A percentile compares a stretch with the other conserved stretches of the same genome.
phyloP scores from a whole-genome alignment of 2,888 invertebrate genomes.

The Coelopa pilipes region DNA sequence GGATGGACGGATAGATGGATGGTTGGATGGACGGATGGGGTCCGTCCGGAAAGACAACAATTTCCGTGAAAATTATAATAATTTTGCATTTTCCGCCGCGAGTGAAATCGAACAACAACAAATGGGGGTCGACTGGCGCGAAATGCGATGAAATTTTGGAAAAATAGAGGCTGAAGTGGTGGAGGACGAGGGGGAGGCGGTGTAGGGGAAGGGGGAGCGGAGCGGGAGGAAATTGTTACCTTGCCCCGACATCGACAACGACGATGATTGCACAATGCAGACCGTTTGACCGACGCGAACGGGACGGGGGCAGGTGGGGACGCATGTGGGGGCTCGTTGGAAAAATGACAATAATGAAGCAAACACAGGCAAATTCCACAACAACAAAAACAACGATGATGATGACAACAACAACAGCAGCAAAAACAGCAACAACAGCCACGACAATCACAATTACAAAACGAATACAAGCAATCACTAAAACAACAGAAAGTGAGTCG shows the following conservation, averaged over 20 bases:
- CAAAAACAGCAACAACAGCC: neutral
- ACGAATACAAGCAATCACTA: neutral
- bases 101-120: neutral
- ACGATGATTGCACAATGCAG: slow-evolving; percentile 10
- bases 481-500: neutral
- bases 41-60: slow-evolving; percentile 16
- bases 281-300: neutral
- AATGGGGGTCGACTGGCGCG: slow-evolving; percentile 4
- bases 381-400: neutral
- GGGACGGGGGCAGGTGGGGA: neutral
- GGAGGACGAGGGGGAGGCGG: neutral
- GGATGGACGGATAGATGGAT: no score
- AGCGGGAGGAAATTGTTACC: slow-evolving; percentile 13
- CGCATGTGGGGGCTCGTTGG: neutral
- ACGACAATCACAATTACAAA: neutral
- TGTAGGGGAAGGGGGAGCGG: neutral
- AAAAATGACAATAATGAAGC: slow-evolving; percentile 18
- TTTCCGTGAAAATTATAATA: slow-evolving; percentile 29
- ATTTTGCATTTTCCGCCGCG: slow-evolving; percentile 25
- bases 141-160: slow-evolving; percentile 9
- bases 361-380: slow-evolving; percentile 7
- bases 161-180: neutral
- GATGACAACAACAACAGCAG: neutral
- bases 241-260: neutral
- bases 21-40: no score